Conservation (phyloP, 2,888 invertebrate genomes). For the Drosophila tripunctata region DNA sequence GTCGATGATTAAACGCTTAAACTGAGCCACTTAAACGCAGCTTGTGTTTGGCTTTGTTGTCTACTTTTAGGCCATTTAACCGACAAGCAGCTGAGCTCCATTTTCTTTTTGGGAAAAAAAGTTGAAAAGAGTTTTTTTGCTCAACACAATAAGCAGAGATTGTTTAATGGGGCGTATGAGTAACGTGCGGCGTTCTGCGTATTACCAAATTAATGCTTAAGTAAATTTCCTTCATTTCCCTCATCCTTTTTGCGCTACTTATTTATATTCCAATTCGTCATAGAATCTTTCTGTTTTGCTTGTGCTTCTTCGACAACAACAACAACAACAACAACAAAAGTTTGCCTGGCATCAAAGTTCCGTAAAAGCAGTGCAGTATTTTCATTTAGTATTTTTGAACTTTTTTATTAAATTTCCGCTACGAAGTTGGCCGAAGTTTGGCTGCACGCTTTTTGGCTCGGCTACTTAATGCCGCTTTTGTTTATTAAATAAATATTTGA, state of each 20-base stretch:
- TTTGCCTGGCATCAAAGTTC: slow-evolving; percentile 32
- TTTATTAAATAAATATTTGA: slow-evolving; percentile 75
- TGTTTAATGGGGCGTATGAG: slow-evolving; percentile 71
- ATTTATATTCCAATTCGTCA: slow-evolving; percentile 28
- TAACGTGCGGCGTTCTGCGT: slow-evolving; percentile 56
- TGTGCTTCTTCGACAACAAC: not conserved
- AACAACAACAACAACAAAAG: slow-evolving; percentile 36
- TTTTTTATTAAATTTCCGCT: slow-evolving; percentile 67
- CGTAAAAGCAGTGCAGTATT: slow-evolving; percentile 32
- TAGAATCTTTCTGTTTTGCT: not conserved
- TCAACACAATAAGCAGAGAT: slow-evolving; percentile 29
- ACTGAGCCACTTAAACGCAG: slow-evolving; percentile 54
- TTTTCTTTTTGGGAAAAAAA: slow-evolving; percentile 10
- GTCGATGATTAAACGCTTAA: slow-evolving; percentile 64
- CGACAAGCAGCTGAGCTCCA: slow-evolving; percentile 30
- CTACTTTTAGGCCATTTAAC: slow-evolving; percentile 69
- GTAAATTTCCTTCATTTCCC: slow-evolving; percentile 14
- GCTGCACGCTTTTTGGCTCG: slow-evolving; percentile 31
- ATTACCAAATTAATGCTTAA: slow-evolving; percentile 64
- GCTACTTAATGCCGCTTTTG: slow-evolving; percentile 59
- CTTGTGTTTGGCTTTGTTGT: slow-evolving; percentile 58
- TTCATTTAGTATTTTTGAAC: slow-evolving; percentile 54
- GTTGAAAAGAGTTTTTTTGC: slow-evolving; percentile 51
- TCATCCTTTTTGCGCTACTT: not conserved
- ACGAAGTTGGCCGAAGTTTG: slow-evolving; percentile 50